phyloP scores from a whole-genome alignment of 1,140 invertebrate genomes.

The Sinella curviseta region DNA sequence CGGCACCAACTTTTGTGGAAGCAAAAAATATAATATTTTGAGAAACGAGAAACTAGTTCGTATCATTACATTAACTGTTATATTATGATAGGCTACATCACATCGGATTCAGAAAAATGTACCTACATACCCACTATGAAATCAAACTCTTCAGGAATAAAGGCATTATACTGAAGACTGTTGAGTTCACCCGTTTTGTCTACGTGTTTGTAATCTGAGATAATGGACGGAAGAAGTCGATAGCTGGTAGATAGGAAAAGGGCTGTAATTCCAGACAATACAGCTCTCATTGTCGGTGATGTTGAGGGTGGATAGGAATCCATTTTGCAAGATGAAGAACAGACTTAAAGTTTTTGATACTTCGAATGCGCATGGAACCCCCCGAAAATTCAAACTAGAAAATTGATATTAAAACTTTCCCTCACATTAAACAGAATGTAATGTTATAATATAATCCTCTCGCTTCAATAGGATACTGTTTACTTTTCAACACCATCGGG shows the following conservation, averaged over 20 bases:
- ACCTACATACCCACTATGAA: not conserved
- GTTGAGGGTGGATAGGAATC: not conserved
- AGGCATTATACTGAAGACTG: not conserved
- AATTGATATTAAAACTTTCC: too few relatives aligned
- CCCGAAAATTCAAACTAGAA: too few relatives aligned
- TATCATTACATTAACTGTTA: not conserved
- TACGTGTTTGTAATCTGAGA: not conserved
- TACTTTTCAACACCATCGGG: too few relatives aligned
- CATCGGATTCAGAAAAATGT: not conserved
- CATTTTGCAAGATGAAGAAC: too few relatives aligned
- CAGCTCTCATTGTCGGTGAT: not conserved
- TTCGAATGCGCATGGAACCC: too few relatives aligned
- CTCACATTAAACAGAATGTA: too few relatives aligned
- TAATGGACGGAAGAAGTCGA: not conserved
- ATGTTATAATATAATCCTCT: too few relatives aligned
- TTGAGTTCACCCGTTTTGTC: not conserved
- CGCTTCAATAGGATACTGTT: too few relatives aligned
- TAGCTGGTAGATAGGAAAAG: not conserved
- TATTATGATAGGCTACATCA: not conserved
- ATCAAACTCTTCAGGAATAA: not conserved
- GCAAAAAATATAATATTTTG: not conserved
- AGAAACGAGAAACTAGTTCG: not conserved
- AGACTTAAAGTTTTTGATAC: too few relatives aligned
- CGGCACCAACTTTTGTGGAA: slow-evolving; percentile 57
- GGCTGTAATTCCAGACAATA: not conserved